Evolutionary conservation across 2,113 vertebrate species (phyloP).

Genomic region (Vulpes vulpes): DNA sequence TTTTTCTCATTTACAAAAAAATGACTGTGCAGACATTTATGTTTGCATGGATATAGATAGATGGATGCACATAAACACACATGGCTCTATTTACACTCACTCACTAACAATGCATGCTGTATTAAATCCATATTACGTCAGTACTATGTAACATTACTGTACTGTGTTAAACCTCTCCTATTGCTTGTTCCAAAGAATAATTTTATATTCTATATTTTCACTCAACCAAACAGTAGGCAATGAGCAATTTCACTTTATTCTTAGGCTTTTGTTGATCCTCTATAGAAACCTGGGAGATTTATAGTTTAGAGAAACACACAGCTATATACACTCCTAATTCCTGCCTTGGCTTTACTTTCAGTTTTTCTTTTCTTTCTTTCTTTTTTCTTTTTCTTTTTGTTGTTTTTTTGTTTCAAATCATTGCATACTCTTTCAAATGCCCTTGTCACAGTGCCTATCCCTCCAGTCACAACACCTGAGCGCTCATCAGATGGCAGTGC

Average conservation of each 20-base stretch:
- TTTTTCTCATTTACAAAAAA: not conserved
- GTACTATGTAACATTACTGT: no score
- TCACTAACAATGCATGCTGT: rapidly evolving
- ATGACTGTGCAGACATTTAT: not conserved
- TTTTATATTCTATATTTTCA: not conserved
- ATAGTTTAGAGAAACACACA: not conserved
- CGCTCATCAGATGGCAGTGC: not conserved
- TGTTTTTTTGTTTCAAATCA: not conserved
- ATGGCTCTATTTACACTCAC: not conserved
- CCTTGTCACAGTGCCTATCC: not conserved
- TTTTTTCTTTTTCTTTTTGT: no score
- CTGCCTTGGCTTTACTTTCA: not conserved
- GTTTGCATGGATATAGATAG: not conserved
- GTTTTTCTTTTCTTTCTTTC: not conserved
- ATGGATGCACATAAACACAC: not conserved
- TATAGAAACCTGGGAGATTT: not conserved
- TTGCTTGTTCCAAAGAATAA: not conserved
- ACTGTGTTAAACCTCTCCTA: not conserved
- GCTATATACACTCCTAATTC: not conserved
- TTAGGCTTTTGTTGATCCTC: not conserved
- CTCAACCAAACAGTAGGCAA: not conserved
- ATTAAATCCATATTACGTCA: not conserved
- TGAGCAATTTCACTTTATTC: not conserved
- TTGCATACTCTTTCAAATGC: not conserved
- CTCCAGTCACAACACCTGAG: not conserved